Base-by-base conservation (phyloP, 1,140 invertebrate species). In the Hyphantria cunea region DNA sequence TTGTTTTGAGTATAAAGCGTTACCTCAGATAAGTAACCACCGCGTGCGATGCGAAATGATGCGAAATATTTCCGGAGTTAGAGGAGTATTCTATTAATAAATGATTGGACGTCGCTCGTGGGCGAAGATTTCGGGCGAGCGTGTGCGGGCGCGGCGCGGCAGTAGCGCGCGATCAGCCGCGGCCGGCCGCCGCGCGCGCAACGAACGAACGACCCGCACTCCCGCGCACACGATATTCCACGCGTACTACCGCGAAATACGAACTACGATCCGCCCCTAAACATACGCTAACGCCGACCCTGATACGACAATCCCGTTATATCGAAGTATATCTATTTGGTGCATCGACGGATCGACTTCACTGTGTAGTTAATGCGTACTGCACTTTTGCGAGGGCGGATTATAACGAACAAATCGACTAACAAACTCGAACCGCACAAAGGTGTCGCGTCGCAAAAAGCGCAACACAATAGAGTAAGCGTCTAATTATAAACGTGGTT, bases 1-100 rank as follows among this genome's bases (percentile, higher is more conserved):
- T 74, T 72, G 66, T 72, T 70, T 74, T 68, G 54, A 37, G 61
- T 48, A 45, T 54, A 48, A 52, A 68, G 56, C 74, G 74, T 85
- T 84, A 79, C 78, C 82, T 80, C 72, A 76, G 84, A 79, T 80
- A 83, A 86, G 73, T 73, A 78, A 74, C 65, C 34, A 62, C 72
- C 65, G 78, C 78, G 77, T 82, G 83, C 74, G 76, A 84, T 86
- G 86, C 87, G 79, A 88, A 90, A 86, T 87, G 85, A 87, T 83
- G 87, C 87, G 80, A 90, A 90, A 90, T 90, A 90, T 90, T 90
- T 90, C 87, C 87, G 86, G 87, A 88, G 87, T 90, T 83, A 82
- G 80, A 82, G 82, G 74, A 85, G 83, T 84, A 82, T 81, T 89
- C 87, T 90, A 90, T 87, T 83, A 89, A 90, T 90, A 90, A 81